Conservation (phyloP, 2,113 vertebrate species). For the Phocoena phocoena region DNA sequence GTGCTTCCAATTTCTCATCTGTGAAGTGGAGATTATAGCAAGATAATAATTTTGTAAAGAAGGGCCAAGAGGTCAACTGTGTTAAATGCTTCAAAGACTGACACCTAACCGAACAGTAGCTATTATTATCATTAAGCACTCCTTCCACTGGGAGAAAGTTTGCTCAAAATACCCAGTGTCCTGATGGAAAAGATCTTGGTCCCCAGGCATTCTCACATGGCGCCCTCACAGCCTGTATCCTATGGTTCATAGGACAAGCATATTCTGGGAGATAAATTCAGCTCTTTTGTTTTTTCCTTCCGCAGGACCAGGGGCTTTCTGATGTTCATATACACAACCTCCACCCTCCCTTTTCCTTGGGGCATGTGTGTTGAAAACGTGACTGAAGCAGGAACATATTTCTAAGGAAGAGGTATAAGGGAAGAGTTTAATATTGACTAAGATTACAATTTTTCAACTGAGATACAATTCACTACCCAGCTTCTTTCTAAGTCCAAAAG, state of each 20-base stretch:
- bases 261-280: neutral
- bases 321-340: neutral
- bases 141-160: neutral
- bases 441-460: conserved; percentile 2
- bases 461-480: neutral
- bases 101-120: neutral
- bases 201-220: neutral
- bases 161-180: neutral
- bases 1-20: neutral
- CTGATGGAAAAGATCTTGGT: neutral
- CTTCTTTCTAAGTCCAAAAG: neutral
- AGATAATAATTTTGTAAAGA: neutral
- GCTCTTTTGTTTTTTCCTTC: neutral
- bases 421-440: neutral
- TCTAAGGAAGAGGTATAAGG: neutral
- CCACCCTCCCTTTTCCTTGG: neutral
- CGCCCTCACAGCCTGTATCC: neutral
- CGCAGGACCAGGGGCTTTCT: neutral
- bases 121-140: neutral
- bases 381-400: neutral
- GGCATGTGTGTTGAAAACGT: neutral
- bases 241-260: neutral
- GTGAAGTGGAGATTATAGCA: neutral
- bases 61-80: neutral
- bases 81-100: conserved; percentile 5